These are phyloP conservation scores for Eleginops maclovinus DNA, from an alignment of 2,113 vertebrate species.

Conservation along the genomic window DNA sequence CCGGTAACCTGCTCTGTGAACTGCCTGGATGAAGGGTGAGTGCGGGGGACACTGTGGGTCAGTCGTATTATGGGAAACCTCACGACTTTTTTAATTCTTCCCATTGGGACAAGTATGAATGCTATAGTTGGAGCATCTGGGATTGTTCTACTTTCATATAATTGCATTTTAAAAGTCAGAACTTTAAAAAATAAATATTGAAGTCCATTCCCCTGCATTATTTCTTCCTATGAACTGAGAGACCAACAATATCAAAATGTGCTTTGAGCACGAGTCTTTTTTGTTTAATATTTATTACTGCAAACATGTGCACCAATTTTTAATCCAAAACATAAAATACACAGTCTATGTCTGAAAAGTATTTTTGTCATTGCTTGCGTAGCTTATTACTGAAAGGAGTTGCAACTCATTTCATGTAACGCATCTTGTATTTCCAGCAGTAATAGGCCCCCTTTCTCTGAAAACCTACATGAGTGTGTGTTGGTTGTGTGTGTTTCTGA, in stretches of 20 bases:
- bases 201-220: no score
- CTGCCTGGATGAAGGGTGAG: conserved; percentile 71
- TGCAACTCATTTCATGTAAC: neutral
- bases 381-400: neutral
- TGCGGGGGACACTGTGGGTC: neutral
- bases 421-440: neutral
- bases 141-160: no score
- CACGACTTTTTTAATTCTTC: neutral
- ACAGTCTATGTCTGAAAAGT: neutral
- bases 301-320: no score
- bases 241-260: no score
- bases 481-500: neutral
- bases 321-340: no score
- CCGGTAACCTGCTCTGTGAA: conserved; percentile 53
- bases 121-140: no score
- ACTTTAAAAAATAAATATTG: no score
- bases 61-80: no score
- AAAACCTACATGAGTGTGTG: neutral
- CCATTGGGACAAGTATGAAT: neutral
- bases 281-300: no score
- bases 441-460: neutral
- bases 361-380: neutral
- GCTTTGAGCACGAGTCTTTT: no score
- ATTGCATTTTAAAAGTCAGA: no score
- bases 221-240: no score